phyloP scores from a whole-genome alignment of 2,113 vertebrate genomes.

The Tyto alba region DNA sequence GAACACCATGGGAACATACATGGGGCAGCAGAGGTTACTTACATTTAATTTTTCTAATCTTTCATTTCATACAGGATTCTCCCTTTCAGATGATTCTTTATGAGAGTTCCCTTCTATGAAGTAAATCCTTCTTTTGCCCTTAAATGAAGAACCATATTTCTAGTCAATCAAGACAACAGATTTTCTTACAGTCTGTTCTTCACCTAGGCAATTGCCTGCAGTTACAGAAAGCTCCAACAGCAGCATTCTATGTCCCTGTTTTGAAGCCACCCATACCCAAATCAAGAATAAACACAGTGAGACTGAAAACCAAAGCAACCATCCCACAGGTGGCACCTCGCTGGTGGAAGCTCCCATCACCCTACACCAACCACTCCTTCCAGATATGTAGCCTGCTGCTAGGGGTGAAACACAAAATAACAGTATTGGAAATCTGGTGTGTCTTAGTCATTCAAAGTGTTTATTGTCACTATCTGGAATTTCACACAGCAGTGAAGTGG shows the following conservation, averaged over 20 bases:
- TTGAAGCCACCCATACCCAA: not conserved
- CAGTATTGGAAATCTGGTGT: not conserved
- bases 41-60: not conserved
- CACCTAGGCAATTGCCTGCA: not conserved
- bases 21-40: not conserved
- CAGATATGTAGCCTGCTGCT: not conserved
- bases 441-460: not conserved
- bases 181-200: not conserved
- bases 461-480: not conserved
- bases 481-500: not conserved
- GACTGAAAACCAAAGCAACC: not conserved
- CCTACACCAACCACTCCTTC: not conserved
- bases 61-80: not conserved
- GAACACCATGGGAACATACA: not conserved
- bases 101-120: not conserved
- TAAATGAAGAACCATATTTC: not conserved
- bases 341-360: not conserved
- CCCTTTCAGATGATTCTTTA: not conserved
- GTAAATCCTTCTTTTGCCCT: not conserved
- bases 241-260: not conserved
- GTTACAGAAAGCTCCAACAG: not conserved
- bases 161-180: not conserved
- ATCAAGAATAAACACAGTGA: not conserved
- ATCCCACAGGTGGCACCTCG: not conserved
- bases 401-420: not conserved